phyloP scores from a whole-genome alignment of 2,888 invertebrate species.

The Pyrochroa serraticornis region DNA sequence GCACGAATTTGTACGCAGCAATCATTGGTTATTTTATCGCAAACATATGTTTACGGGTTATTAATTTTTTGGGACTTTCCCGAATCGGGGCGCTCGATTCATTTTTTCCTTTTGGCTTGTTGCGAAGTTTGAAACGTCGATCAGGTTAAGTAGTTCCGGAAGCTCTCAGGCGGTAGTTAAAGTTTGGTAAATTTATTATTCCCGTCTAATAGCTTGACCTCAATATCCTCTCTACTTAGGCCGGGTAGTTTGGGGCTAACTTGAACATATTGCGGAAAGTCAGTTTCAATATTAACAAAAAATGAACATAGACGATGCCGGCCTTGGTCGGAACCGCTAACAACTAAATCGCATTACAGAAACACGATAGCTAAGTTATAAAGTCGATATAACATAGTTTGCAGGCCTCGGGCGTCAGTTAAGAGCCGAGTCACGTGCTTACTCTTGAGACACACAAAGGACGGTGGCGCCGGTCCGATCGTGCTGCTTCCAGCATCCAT shows the following conservation, averaged over 20 bases:
- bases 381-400: constrained; percentile 23
- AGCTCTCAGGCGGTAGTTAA: background rate
- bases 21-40: too few species aligned
- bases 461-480: constrained; percentile 5
- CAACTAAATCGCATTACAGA: constrained; percentile 27
- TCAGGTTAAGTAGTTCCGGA: background rate
- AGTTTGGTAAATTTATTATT: constrained; percentile 8
- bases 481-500: constrained; percentile 3
- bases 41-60: too few species aligned
- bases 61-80: too few species aligned
- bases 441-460: constrained; percentile 22
- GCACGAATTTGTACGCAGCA: too few species aligned
- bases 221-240: constrained; percentile 13
- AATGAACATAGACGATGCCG: constrained; percentile 6
- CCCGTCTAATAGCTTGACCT: constrained; percentile 1
- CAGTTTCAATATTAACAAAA: constrained; percentile 20
- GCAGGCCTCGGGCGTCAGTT: constrained; percentile 10
- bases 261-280: constrained; percentile 9
- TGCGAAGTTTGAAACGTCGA: too few species aligned
- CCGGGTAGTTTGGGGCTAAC: constrained; percentile 5
- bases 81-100: too few species aligned
- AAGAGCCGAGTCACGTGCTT: constrained; percentile 18
- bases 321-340: constrained; percentile 17
- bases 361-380: constrained; percentile 22
- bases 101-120: too few species aligned